A percentile compares a stretch with the other conserved stretches of the same genome.
Conservation (phyloP, 2,113 vertebrate species). For the Hippocampus barbouri region DNA sequence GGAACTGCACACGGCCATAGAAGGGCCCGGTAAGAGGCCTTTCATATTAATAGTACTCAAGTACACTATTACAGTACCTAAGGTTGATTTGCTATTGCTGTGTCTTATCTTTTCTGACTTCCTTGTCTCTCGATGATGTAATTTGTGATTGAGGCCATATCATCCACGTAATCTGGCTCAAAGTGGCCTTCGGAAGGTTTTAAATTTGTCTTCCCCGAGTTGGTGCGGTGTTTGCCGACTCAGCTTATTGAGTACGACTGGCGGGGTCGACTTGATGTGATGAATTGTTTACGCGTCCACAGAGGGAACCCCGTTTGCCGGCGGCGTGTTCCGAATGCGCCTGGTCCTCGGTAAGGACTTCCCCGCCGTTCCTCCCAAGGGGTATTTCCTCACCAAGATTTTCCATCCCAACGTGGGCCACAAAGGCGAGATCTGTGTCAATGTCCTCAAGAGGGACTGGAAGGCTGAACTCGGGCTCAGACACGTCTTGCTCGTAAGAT, state of each 20-base stretch:
- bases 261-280: conserved; percentile 28
- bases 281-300: conserved; percentile 62
- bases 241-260: conserved; percentile 6
- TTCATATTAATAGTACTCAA: neutral
- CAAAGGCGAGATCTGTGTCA: conserved; percentile 92
- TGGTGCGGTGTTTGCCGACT: no score
- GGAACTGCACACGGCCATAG: conserved; percentile 87
- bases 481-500: conserved; percentile 85
- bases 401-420: conserved; percentile 91
- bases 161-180: no score
- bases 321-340: conserved; percentile 91
- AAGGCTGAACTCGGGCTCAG: conserved; percentile 87
- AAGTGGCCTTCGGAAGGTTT: no score
- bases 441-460: conserved; percentile 90
- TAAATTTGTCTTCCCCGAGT: no score
- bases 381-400: conserved; percentile 93
- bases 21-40: conserved; percentile 80
- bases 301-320: conserved; percentile 91
- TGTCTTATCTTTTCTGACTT: no score
- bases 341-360: conserved; percentile 90
- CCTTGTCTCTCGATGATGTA: no score
- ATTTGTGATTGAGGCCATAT: no score
- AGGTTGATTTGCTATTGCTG: no score
- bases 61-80: neutral
- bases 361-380: conserved; percentile 87